Conservation (phyloP, 2,797 vertebrate genomes). For the Octomys mimax region DNA sequence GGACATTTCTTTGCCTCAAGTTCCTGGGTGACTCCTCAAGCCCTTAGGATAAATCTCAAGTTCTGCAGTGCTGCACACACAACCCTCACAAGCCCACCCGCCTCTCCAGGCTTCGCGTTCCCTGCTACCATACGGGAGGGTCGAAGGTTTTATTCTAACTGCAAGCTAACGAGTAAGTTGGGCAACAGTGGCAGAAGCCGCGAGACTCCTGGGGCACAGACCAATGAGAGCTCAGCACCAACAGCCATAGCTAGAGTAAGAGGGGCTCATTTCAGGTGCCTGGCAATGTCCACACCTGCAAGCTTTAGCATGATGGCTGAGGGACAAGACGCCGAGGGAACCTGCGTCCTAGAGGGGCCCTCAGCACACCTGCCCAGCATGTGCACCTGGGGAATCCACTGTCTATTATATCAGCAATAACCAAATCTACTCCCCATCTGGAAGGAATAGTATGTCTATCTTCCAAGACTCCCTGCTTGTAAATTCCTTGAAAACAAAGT, state of each 20-base stretch:
- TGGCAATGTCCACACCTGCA: background rate
- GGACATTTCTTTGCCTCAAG: background rate
- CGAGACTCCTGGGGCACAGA: background rate
- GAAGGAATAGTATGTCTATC: background rate
- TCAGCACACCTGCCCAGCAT: background rate
- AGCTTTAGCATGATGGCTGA: background rate
- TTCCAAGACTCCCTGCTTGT: background rate
- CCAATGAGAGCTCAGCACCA: background rate
- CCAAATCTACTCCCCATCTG: background rate
- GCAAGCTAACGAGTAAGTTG: background rate
- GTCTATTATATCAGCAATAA: slow-evolving; percentile 10
- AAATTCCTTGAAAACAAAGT: slow-evolving; percentile 7
- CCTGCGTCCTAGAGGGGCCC: background rate
- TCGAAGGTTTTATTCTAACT: background rate
- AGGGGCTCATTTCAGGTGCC: background rate
- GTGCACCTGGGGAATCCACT: background rate
- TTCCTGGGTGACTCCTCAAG: background rate
- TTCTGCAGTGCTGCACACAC: background rate
- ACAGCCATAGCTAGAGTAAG: background rate
- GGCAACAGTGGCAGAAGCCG: background rate
- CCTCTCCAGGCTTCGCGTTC: background rate
- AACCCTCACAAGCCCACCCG: background rate
- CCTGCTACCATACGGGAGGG: background rate
- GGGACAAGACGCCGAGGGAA: background rate
- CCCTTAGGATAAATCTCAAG: background rate